Evolutionary conservation across 2,797 vertebrate genomes (phyloP).

Genomic region (Dendrocincla fuliginosa): DNA sequence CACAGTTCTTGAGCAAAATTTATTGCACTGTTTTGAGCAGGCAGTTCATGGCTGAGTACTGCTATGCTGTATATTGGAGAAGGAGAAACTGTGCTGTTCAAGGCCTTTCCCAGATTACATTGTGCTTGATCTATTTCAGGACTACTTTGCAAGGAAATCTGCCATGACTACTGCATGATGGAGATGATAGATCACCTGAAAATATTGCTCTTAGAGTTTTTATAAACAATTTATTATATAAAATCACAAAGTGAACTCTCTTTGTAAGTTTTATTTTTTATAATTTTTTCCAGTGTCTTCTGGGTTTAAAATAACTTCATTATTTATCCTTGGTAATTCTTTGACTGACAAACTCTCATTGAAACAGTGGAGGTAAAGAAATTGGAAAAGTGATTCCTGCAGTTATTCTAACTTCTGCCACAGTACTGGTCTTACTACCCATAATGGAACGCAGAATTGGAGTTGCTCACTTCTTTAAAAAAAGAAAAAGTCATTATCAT

Average conservation of each 20-base stretch:
- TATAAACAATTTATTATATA: background rate
- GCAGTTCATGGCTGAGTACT: background rate
- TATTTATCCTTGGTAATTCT: background rate
- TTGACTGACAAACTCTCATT: background rate
- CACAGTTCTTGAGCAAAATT: rapidly evolving
- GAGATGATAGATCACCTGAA: background rate
- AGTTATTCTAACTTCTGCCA: background rate
- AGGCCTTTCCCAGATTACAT: background rate
- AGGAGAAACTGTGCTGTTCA: background rate
- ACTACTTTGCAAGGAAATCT: background rate
- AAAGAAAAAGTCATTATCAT: background rate
- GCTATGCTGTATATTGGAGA: background rate
- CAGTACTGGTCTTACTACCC: background rate
- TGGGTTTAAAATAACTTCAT: background rate
- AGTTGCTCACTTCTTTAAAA: background rate
- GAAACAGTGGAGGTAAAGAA: background rate
- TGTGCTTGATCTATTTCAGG: background rate
- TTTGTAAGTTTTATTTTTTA: background rate
- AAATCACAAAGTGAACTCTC: background rate
- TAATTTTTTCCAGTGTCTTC: background rate
- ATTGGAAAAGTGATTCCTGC: background rate
- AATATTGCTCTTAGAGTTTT: background rate
- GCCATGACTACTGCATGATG: background rate
- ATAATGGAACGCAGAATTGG: background rate
- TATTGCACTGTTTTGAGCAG: background rate